Evolutionary conservation across 2,888 invertebrate genomes (phyloP), one percentile per base, ranked within the genome.

Genomic region (Lasius fuliginosus): DNA sequence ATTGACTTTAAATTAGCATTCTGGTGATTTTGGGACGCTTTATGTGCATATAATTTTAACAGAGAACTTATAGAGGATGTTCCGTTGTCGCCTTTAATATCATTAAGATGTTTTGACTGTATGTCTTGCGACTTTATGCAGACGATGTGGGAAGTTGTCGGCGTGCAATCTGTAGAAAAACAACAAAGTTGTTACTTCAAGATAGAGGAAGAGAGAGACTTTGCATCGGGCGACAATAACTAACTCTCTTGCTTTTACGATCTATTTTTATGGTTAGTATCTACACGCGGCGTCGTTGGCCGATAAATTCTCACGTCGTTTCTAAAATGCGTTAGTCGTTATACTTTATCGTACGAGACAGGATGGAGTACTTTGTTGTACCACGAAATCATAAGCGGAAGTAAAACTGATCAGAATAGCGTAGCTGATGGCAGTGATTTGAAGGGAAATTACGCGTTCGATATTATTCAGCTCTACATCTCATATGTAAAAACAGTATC

Each of bases 221-320:
- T 53, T 23, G 64, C 53, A 65, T 65, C 67, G 36, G 67, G 53
- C 65, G 40, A 77, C 58, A 60, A 79, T 79, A 69, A 77, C 56
- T 68, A 77, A 69, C 69, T 58, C 71, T 79, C 33, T 79, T 18
- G 58, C 23, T 69, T 79, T 79, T 79, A 79, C 42, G 58, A 79
- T 79, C 68, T 33, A 56, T 58, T 42, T 42, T 69, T 46, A 69
- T 58, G 71, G 56, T 46, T 42, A 33, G 56, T 76, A 76, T 69
- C 58, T 23, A 33, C 56, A 42, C 30, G n/a, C 56, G 27, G 23
- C 58, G 71, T 42, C 33, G 58, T 36, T 12, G 77, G 40, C 40
- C 23, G 71, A 30, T 79, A 79, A 79, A 79, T 69, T 79, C 46
- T 46, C 58, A 69, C 58, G 42, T 79, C 58, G 56, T 69, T 58